A percentile compares a stretch with the other conserved stretches of the same genome.
Conservation (phyloP, 2,797 vertebrate species). For the Brachymystax lenok region DNA sequence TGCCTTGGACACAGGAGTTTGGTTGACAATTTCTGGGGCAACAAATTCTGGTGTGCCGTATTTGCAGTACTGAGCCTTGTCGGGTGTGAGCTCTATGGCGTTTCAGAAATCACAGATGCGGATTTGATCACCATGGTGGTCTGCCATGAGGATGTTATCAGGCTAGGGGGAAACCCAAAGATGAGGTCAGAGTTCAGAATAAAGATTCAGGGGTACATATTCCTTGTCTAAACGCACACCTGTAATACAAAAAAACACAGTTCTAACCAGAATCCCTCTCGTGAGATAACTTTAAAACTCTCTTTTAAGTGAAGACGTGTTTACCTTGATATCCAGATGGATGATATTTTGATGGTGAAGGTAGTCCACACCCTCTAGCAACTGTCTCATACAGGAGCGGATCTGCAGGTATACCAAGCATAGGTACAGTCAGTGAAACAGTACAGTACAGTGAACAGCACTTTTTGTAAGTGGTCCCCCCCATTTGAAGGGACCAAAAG, state of each 20-base stretch:
- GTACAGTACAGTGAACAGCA: too few relatives aligned
- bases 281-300: not conserved
- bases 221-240: not conserved
- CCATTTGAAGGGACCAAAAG: too few relatives aligned
- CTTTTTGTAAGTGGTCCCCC: too few relatives aligned
- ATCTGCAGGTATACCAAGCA: constrained; percentile 67
- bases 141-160: constrained; percentile 93
- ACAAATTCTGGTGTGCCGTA: constrained; percentile 97
- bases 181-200: not conserved
- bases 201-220: not conserved
- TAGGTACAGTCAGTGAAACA: not conserved
- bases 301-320: not conserved
- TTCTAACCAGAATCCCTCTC: too few relatives aligned
- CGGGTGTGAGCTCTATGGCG: constrained; percentile 79
- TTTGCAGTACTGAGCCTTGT: constrained; percentile 92
- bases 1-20: constrained; percentile 90
- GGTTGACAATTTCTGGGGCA: constrained; percentile 94
- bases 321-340: constrained; percentile 83
- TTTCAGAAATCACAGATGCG: constrained; percentile 96
- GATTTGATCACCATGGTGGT: constrained; percentile 85
- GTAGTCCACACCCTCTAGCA: constrained; percentile 87
- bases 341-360: constrained; percentile 82
- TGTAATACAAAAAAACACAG: too few relatives aligned
- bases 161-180: constrained; percentile 74
- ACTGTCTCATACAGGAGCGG: constrained; percentile 85